phyloP scores from a whole-genome alignment of 1,140 invertebrate species.

The Vollenhovia emeryi region DNA sequence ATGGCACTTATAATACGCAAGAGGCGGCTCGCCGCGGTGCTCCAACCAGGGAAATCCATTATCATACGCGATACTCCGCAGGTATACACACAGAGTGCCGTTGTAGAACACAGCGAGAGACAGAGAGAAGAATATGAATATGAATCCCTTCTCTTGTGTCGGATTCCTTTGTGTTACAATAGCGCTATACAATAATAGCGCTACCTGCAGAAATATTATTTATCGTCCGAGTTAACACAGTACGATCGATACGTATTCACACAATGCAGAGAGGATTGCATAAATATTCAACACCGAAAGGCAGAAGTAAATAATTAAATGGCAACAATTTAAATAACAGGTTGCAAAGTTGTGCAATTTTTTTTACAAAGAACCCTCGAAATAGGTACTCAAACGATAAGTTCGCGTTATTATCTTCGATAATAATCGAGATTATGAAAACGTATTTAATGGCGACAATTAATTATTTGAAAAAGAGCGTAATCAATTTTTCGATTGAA shows the following conservation, averaged over 20 bases:
- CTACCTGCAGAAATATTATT: not conserved
- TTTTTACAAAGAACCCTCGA: too few species aligned
- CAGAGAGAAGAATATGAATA: slow-evolving; percentile 30
- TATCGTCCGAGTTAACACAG: not conserved
- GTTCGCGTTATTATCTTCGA: too few species aligned
- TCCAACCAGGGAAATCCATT: slow-evolving; percentile 54
- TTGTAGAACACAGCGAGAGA: slow-evolving; percentile 8
- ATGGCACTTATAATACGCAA: slow-evolving; percentile 44
- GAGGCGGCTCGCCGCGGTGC: slow-evolving; percentile 12
- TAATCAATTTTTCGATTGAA: not conserved
- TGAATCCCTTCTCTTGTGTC: not conserved
- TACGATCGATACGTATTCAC: not conserved
- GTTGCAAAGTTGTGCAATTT: not conserved
- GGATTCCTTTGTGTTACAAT: slow-evolving; percentile 20
- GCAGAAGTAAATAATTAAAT: slow-evolving; percentile 5
- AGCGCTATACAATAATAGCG: slow-evolving; percentile 21
- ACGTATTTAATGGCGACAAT: not conserved
- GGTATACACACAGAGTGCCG: not conserved
- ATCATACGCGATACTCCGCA: slow-evolving; percentile 21
- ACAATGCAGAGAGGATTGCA: not conserved
- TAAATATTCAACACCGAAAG: not conserved
- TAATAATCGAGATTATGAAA: not conserved
- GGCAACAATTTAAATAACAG: not conserved
- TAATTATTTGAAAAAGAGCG: not conserved
- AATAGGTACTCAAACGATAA: too few species aligned